Evolutionary conservation across 2,888 invertebrate species (phyloP), one percentile per base, ranked within the genome.

Genomic region (Drosophila affinis): DNA sequence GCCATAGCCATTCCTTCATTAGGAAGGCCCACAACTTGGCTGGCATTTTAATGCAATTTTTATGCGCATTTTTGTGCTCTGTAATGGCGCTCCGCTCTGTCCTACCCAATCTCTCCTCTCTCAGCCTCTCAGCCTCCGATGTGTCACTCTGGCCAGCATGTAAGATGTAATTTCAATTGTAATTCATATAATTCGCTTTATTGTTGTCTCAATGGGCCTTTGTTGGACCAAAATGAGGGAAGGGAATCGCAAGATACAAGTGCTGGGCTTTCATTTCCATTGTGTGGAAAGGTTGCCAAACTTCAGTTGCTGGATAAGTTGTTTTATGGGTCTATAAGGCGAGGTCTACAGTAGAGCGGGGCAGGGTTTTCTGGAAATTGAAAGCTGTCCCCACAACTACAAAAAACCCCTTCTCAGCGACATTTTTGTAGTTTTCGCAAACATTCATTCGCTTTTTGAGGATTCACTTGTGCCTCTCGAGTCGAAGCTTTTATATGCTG

Each of bases 41-140:
- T 65, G 72, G 75, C 64, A 82, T 82, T 77, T 84, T 84, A 82
- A 87, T 81, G 85, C 75, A 72, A 79, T 78, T 85, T 78, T 85
- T 82, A 85, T 83, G 82, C 68, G 83, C 88, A 86, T 87, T 82
- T 77, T 64, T 81, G 60, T 24, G 52, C 68, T 53, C 47, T 62
- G 56, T 72, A 84, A 84, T 85, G 65, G 58, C 14, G 12, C 46
- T 10, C 47, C 14, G 12, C 46, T 10, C 47, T 4, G 9, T 6
- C 17, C 21, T 34, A 12, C 62, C 34, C 34, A 34, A 34, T 34
- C 34, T 12, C 1, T 34, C 12, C 34, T 18, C 1, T 18, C 18
- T n/a, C n/a, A n/a, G n/a, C n/a, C n/a, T 34, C 7, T 17, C 39
- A 14, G n/a, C 44, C 29, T 24, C 63, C 54, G 51, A 55, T 62